Base-by-base conservation (phyloP, 2,113 vertebrate genomes). In the Loxodonta africana region DNA sequence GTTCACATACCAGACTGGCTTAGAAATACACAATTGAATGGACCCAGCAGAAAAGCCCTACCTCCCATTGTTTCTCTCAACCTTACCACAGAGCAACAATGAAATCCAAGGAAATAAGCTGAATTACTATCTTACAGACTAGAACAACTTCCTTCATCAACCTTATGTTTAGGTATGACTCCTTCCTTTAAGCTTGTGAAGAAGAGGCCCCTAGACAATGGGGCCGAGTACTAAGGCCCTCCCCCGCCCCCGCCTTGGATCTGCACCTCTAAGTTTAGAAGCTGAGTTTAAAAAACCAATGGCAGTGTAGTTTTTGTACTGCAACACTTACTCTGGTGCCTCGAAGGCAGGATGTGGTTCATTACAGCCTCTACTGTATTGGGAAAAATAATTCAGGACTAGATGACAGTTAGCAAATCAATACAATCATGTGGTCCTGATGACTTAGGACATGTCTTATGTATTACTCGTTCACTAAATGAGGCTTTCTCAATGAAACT, bases 381-480 rank as follows among this genome's bases (percentile, higher is more conserved):
- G 2, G 41, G 21, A 85, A 33, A 26, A 85, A 51, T n/a, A 86
- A 48, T 85, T 67, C 44, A 69, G 8, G 67, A 53, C 0, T 18
- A 80, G 73, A 69, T 10, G 69, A 51, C 21, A 51, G 0, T 21
- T 83, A 93, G 33, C 37, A 60, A 71, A 89, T 83, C 8, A 65
- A 88, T 46, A 28, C 37, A 18, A 83, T 71, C 15, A 44, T 20
- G 33, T 14, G 30, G 14, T 28, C 73, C 51, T 6, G 26, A 44
- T 12, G 63, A 77, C 33, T 95, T 76, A 90, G 76, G 63, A 81
- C 63, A 87, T 80, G 46, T 28, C 77, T 65, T 90, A 28, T 91
- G 63, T 41, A 9, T n/a, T 77, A 89, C n/a, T 41, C 18, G 53
- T 0, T 51, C 41, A 26, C 3, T 41, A 76, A 62, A 83, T 15